These are phyloP conservation scores for Drymodes brunneopygia DNA, from an alignment of 2,113 vertebrate species.

Conservation along the genomic window DNA sequence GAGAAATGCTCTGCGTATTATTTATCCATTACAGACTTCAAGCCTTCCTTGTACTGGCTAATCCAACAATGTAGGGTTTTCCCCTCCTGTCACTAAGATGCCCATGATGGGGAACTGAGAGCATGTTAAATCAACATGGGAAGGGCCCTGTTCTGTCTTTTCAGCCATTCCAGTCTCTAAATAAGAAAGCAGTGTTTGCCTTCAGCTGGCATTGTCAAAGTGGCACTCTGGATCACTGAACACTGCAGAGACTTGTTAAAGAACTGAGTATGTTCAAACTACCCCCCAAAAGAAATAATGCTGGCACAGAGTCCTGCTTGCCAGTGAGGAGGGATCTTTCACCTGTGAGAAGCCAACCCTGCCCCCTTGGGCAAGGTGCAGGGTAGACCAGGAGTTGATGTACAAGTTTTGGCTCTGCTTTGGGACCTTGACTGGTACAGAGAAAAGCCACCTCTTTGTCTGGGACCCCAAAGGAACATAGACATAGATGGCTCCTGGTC, in stretches of 20 bases:
- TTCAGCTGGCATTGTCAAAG: background rate
- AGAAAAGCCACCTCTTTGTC: background rate
- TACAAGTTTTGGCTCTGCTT: background rate
- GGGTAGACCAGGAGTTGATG: fast-evolving
- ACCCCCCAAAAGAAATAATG: background rate
- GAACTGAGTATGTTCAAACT: background rate
- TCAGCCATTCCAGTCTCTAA: background rate
- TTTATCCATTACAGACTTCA: background rate
- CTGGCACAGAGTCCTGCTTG: background rate
- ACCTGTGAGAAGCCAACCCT: background rate
- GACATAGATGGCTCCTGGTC: background rate
- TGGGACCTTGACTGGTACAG: background rate
- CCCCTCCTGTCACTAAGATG: background rate
- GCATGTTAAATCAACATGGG: background rate
- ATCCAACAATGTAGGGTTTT: background rate
- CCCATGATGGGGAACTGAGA: background rate
- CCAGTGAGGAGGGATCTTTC: background rate
- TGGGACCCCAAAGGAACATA: background rate
- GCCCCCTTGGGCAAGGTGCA: background rate
- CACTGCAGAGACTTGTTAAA: background rate
- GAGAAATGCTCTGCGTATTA: background rate
- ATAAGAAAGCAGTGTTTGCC: background rate
- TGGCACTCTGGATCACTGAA: background rate
- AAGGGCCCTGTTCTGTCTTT: background rate
- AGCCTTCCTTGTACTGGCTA: background rate